These are phyloP conservation scores for Probosciger aterrimus DNA, from an alignment of 2,113 vertebrate genomes.

Conservation along the genomic window DNA sequence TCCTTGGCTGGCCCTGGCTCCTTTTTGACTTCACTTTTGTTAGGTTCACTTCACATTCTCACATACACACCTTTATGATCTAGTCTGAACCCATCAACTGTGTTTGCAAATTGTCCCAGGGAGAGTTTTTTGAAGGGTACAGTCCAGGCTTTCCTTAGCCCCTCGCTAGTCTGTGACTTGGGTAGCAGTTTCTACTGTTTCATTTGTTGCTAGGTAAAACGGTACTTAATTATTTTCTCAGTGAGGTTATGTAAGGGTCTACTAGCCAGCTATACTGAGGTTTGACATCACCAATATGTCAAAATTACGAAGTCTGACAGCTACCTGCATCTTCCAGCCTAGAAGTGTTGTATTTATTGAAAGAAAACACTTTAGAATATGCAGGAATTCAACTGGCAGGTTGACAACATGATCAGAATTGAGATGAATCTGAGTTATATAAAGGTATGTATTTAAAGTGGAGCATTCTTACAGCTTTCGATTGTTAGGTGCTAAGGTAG, in stretches of 20 bases:
- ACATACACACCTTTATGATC: not conserved
- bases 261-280: not conserved
- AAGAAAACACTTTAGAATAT: not conserved
- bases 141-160: not conserved
- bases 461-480: not conserved
- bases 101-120: not conserved
- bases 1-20: not conserved
- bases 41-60: not conserved
- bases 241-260: not conserved
- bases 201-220: not conserved
- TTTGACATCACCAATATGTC: not conserved
- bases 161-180: not conserved
- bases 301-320: not conserved
- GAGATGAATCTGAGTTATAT: not conserved
- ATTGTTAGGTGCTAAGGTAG: not conserved
- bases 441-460: not conserved
- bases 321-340: not conserved
- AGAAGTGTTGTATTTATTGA: not conserved
- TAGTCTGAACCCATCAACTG: not conserved
- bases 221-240: not conserved
- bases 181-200: not conserved
- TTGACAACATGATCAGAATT: not conserved
- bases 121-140: not conserved
- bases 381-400: not conserved
- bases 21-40: not conserved